Evolutionary conservation across 2,113 vertebrate genomes (phyloP).

Genomic region (Mandrillus leucophaeus): DNA sequence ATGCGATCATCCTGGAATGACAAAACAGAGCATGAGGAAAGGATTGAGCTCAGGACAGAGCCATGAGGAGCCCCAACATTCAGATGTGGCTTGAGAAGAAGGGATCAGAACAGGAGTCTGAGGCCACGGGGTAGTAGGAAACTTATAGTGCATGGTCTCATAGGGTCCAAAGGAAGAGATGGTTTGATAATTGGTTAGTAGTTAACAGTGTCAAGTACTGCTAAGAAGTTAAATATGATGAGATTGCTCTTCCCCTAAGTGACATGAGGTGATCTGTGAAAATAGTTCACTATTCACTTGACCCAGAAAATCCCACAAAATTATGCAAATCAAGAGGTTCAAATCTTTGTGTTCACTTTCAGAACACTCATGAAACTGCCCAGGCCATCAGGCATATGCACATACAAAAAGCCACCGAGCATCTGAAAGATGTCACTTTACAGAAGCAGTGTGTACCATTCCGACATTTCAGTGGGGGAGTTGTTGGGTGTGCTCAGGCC

Average conservation of each 20-base stretch:
- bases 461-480: neutral
- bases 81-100: neutral
- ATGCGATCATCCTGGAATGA: neutral
- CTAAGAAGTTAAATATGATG: slow-evolving; percentile 1
- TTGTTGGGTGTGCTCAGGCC: neutral
- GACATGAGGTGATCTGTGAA: neutral
- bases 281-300: too few species aligned
- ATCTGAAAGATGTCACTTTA: too few species aligned
- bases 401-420: too few species aligned
- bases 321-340: too few species aligned
- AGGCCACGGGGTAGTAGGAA: neutral
- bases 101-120: neutral
- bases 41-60: neutral
- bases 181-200: neutral
- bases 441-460: too few species aligned
- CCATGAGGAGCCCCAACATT: neutral
- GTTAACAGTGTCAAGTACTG: neutral
- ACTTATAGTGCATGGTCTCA: neutral
- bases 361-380: too few species aligned
- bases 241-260: neutral
- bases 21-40: neutral
- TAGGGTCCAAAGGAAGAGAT: neutral
- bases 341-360: too few species aligned
- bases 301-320: too few species aligned
- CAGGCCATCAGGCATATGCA: too few species aligned